These are phyloP conservation scores for Thamnaconus septentrionalis DNA, from an alignment of 2,113 vertebrate species.

Conservation along the genomic window DNA sequence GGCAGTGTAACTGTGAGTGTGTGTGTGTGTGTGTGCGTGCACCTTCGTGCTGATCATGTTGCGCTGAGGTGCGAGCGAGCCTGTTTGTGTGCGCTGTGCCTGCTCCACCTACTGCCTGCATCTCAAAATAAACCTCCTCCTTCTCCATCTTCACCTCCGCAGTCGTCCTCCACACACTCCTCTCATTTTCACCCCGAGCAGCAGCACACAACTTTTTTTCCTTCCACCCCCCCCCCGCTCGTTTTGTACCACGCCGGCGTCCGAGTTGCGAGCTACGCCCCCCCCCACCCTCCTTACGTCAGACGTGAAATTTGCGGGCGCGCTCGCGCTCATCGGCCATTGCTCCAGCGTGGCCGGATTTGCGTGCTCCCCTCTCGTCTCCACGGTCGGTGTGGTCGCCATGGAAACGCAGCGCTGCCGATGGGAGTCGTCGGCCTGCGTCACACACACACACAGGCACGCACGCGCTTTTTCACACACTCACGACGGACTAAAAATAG, in stretches of 20 bases:
- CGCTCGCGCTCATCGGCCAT: constrained; percentile 71
- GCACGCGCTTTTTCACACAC: constrained; percentile 20
- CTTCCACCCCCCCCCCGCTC: constrained; percentile 8
- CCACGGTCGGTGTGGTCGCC: constrained; percentile 67
- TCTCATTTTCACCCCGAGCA: constrained; percentile 51
- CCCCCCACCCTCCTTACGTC: constrained; percentile 15
- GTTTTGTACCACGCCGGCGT: constrained; percentile 3
- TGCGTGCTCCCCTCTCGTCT: constrained; percentile 65
- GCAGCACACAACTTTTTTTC: too few relatives aligned
- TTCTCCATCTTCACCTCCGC: too few relatives aligned
- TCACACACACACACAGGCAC: constrained; percentile 6
- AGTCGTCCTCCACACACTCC: too few relatives aligned
- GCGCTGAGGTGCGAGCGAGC: constrained; percentile 22
- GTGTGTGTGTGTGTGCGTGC: neutral
- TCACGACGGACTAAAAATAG: constrained; percentile 72
- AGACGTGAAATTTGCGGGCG: constrained; percentile 39
- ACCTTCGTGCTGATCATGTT: constrained; percentile 40
- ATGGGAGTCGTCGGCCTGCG: constrained; percentile 54
- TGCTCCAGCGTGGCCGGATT: constrained; percentile 76
- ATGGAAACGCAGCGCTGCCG: constrained; percentile 64
- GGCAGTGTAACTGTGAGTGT: too few relatives aligned
- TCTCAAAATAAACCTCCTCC: too few relatives aligned
- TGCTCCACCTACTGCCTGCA: too few relatives aligned
- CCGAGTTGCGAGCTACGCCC: too few relatives aligned
- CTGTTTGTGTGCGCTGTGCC: too few relatives aligned